Base-by-base conservation (phyloP, 2,888 invertebrate species). In the Pecten maximus region DNA sequence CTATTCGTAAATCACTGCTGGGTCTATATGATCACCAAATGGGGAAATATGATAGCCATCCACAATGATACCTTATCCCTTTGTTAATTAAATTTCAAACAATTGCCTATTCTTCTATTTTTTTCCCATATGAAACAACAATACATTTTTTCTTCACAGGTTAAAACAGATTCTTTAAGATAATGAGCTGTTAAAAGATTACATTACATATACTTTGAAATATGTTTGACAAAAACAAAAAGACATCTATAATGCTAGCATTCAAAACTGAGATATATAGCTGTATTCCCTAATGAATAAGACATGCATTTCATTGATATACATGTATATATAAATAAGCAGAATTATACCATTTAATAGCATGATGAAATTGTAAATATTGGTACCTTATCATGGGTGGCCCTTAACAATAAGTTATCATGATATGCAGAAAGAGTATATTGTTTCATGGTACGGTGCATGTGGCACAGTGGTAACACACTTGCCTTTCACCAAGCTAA, bases 101-200 rank as follows among this genome's bases (percentile, higher is more conserved):
- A 74, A 74, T 74, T 28, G 35, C 35, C 74, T 74, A 74, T 74
- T 74, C 74, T 74, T 28, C 35, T 4, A 35, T 12, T 28, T 74
- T 74, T 74, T 74, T 35, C 74, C 74, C 74, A 74, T 74, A 6
- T 35, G 6, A 74, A 74, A 74, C 35, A 74, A 74, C 74, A 74
- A 74, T 74, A 35, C 35, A 74, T 74, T 74, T 74, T 44, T 74
- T 74, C 28, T 74, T 28, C 28, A 74, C 74, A 74, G 74, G 74
- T 74, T 74, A 12, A 35, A 74, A 74, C 74, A 74, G 74, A 74
- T 74, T 74, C 35, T 10, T 2, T 74, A 23, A 35, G 74, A 74
- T 74, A 74, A 74, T 23, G 35, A 74, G 74, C 74, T 74, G 74
- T 74, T 74, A 74, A 74, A 74, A 74, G 74, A 74, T 74, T 35